Conservation (phyloP, 2,888 invertebrate genomes). For the Drosophila ezoana region DNA sequence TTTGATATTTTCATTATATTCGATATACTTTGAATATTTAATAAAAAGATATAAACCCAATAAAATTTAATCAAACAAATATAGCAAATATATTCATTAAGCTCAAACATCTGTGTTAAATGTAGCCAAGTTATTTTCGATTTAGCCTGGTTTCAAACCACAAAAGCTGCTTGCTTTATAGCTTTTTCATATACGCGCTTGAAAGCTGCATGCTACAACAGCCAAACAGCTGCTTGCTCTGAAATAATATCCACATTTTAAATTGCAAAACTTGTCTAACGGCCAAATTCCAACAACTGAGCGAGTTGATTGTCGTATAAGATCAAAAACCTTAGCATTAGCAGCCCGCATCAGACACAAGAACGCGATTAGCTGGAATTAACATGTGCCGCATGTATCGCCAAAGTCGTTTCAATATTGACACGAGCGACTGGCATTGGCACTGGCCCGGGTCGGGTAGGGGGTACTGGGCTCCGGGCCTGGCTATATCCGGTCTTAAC, state of each 20-base stretch:
- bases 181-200: fast-evolving
- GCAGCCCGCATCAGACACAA: slow-evolving; percentile 9
- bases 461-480: background rate
- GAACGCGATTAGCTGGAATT: slow-evolving; percentile 69
- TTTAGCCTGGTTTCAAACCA: slow-evolving; percentile 3
- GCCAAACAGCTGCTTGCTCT: slow-evolving; percentile 9
- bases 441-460: slow-evolving; percentile 5
- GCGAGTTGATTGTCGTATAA: slow-evolving; percentile 3
- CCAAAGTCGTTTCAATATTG: slow-evolving; percentile 56
- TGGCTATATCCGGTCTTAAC: slow-evolving; percentile 61
- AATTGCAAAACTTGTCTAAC: slow-evolving; percentile 2
- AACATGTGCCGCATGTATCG: slow-evolving; percentile 63
- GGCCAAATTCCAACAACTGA: background rate
- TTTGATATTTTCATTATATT: too few relatives aligned
- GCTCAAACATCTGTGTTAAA: too few relatives aligned
- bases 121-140: too few relatives aligned
- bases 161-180: background rate
- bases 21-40: too few relatives aligned
- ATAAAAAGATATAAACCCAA: too few relatives aligned
- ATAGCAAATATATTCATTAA: too few relatives aligned
- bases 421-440: slow-evolving; percentile 27
- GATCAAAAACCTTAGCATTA: slow-evolving; percentile 22
- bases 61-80: too few relatives aligned
- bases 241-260: background rate
- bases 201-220: slow-evolving; percentile 13